phyloP scores from a whole-genome alignment of 2,888 invertebrate species.

The Lasius fuliginosus region DNA sequence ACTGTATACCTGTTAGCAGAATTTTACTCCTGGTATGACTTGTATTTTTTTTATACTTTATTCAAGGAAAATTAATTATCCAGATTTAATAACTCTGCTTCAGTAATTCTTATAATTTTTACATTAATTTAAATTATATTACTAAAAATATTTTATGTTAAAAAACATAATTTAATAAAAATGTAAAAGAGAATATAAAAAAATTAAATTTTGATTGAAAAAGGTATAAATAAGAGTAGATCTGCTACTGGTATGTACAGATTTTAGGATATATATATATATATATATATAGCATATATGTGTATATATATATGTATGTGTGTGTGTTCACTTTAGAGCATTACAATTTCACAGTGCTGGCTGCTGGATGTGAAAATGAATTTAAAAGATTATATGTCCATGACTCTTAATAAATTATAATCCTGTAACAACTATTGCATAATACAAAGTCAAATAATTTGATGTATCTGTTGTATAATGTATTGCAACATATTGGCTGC shows the following conservation, averaged over 20 bases:
- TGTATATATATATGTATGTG: too few species aligned
- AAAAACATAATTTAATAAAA: slow-evolving; percentile 4
- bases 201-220: neutral
- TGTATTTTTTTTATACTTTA: neutral
- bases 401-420: slow-evolving; percentile 41
- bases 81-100: neutral
- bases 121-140: neutral
- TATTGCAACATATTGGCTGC: neutral
- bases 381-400: neutral
- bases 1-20: slow-evolving; percentile 39
- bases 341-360: slow-evolving; percentile 4
- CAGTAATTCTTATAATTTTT: neutral
- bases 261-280: neutral
- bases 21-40: slow-evolving; percentile 14
- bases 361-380: slow-evolving; percentile 10
- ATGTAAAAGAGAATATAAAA: neutral
- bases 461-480: neutral
- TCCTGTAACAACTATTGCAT: slow-evolving; percentile 4
- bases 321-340: slow-evolving; percentile 22
- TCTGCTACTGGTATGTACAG: slow-evolving; percentile 33
- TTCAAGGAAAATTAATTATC: neutral
- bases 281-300: too few species aligned
- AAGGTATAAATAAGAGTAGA: neutral
- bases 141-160: slow-evolving; percentile 12
- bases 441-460: slow-evolving; percentile 12